Base-by-base conservation (phyloP, 2,888 invertebrate species). In the Lepidonotus clava region DNA sequence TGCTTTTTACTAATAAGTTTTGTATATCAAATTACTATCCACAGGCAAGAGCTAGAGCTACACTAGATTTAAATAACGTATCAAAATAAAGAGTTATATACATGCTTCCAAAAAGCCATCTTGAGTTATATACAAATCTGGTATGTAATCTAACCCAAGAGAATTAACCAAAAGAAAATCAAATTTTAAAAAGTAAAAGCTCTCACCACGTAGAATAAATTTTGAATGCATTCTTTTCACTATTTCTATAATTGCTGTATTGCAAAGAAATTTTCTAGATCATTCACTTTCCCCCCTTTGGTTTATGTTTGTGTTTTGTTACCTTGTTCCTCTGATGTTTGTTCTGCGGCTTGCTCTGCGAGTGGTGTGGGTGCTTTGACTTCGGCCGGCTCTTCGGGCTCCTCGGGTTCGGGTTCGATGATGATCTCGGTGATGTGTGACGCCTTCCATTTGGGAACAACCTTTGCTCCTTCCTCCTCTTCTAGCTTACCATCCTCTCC, bases 401-500 rank as follows among this genome's bases (percentile, higher is more conserved):
- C 91, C n/a, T 93, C 92, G 11, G 91, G 92, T 41, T 92, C 92
- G 8, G 92, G 90, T 67, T 91, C 91, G n/a, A 93, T 88, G 32
- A 91, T 90, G 80, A 94, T 91, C 46, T 92, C 92, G 24, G 92
- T 92, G 53, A 93, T 91, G 32, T 88, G 88, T 28, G 92, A 92
- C 28, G 94, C 93, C 87, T 92, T 92, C 94, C 94, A 94, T 87
- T 93, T 93, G 24, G 93, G 91, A 8, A 92, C 90, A 21, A 93
- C 89, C 86, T 90, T 91, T 8, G 91, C 89, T 80, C 90, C 90
- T 4, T 90, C 89, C 71, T 94, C 94, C 80, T 93, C 90, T 24
- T 89, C 90, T 32, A 80, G 89, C 56, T 85, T 84, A 5, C 90
- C 90, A 28, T 93, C 92, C 80, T 93, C 92, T 76, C 91, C 91